A percentile compares a stretch with the other conserved stretches of the same genome.
Evolutionary conservation across 2,113 vertebrate genomes (phyloP).

Genomic region (Cottus gobio): DNA sequence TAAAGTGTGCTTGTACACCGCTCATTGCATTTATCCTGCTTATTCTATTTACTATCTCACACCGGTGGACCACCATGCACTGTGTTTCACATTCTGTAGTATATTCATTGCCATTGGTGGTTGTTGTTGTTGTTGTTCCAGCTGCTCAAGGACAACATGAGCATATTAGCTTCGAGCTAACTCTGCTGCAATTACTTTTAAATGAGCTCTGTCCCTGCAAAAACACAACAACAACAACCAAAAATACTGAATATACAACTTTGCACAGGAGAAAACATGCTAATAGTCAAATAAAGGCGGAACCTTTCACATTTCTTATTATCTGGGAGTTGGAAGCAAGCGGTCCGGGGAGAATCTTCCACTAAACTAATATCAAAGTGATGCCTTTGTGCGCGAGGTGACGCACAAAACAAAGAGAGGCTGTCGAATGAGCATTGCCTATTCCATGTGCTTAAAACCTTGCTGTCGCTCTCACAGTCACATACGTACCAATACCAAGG

Average conservation of each 20-base stretch:
- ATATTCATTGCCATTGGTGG: not conserved
- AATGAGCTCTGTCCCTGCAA: not conserved
- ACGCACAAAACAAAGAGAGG: not conserved
- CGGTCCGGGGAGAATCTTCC: not conserved
- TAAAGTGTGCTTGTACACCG: not conserved
- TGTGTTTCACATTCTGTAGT: not conserved
- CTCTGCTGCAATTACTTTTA: not conserved
- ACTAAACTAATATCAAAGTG: not conserved
- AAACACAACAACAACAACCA: not conserved
- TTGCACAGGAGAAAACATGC: not conserved
- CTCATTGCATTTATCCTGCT: not conserved
- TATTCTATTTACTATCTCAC: not conserved
- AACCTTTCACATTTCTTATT: not conserved
- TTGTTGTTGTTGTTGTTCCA: not conserved
- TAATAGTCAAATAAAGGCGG: not conserved
- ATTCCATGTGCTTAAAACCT: slow-evolving; percentile 27
- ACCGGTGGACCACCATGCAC: not conserved
- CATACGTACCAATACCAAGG: slow-evolving; percentile 11
- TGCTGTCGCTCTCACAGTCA: slow-evolving; percentile 11
- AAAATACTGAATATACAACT: not conserved
- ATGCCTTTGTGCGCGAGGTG: slow-evolving; percentile 20
- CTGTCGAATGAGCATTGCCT: slow-evolving; percentile 25
- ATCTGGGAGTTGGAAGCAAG: not conserved
- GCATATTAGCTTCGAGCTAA: not conserved
- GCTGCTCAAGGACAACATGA: not conserved